Conservation (phyloP, 1,140 invertebrate genomes). For the Papilio helenus region DNA sequence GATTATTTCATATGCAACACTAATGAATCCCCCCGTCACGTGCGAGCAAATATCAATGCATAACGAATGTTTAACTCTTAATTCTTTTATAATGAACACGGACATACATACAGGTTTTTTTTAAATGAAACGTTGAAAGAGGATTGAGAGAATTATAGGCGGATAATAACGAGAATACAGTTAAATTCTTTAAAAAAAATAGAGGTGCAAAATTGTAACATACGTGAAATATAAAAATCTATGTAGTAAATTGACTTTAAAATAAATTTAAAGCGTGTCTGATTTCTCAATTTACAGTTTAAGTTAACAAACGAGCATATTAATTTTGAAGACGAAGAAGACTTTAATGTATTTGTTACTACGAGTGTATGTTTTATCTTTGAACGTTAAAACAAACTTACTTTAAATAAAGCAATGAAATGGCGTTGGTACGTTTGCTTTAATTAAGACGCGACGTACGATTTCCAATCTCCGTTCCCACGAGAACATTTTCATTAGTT, state of each 20-base stretch:
- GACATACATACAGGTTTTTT: not conserved
- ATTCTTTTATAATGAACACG: not conserved
- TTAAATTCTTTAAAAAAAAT: not conserved
- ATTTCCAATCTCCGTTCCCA: constrained; percentile 11
- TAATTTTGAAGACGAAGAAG: not conserved
- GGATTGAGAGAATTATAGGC: not conserved
- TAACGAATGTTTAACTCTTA: not conserved
- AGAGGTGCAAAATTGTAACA: not conserved
- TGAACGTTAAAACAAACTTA: constrained; percentile 2
- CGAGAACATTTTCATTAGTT: constrained; percentile 10
- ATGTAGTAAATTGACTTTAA: not conserved
- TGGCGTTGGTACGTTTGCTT: constrained; percentile 4
- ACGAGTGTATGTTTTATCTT: not conserved
- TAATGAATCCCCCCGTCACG: not conserved
- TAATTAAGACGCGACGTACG: constrained; percentile 14
- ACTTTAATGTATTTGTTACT: not conserved
- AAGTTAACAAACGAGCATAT: not conserved
- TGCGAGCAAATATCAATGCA: not conserved
- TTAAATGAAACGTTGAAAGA: not conserved
- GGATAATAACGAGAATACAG: not conserved
- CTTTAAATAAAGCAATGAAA: constrained; percentile 7
- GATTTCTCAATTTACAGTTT: not conserved
- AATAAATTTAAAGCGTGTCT: not conserved
- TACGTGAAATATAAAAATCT: not conserved
- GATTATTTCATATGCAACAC: constrained; percentile 8